Base-by-base conservation (phyloP, 1,140 invertebrate genomes). In the Zaprionus africanus region DNA sequence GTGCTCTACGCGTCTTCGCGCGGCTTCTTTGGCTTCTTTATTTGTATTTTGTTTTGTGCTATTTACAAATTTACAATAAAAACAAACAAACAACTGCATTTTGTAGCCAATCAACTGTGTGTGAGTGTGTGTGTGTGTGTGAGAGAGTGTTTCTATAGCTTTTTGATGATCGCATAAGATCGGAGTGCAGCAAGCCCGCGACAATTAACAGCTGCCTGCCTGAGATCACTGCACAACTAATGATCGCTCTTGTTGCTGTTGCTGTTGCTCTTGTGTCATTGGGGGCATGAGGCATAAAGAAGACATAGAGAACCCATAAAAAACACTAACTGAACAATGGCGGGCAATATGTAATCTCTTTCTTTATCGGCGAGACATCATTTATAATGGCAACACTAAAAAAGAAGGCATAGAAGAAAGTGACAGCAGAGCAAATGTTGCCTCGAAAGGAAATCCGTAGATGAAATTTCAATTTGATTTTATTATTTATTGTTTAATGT, bases 191-290 rank as follows among this genome's bases (percentile, higher is more conserved):
- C 12, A 38, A 46, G 36, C 54, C 69, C 68, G 76, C 82, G 79
- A 87, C 83, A 86, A 78, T 86, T 86, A 82, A 64, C 82, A 76
- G 68, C 73, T 76, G 73, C 73, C 51, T n/a, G n/a, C n/a, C 17
- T 11, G 31, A 9, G 66, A 63, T 64, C 60, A 34, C 58, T 59
- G 41, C 63, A 36, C 36, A 53, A 64, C 36, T 53, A 71, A 71
- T 71, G 67, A 63, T 70, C 65, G 41, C 57, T 73, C 38, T 65
- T 73, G 49, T 56, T 72, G 11, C 0, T 24, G 17, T 13, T 51
- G 11, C 1, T 24, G 17, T 13, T 51, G 46, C 12, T 49, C 7
- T 19, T 51, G 64, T 77, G 76, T 72, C 72, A 70, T 53, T 59
- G 43, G 41, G 46, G 36, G 43, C 57, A 56, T 76, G 57, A 76